Evolutionary conservation across 2,888 invertebrate genomes (phyloP).

Genomic region (Endotricha flammealis): DNA sequence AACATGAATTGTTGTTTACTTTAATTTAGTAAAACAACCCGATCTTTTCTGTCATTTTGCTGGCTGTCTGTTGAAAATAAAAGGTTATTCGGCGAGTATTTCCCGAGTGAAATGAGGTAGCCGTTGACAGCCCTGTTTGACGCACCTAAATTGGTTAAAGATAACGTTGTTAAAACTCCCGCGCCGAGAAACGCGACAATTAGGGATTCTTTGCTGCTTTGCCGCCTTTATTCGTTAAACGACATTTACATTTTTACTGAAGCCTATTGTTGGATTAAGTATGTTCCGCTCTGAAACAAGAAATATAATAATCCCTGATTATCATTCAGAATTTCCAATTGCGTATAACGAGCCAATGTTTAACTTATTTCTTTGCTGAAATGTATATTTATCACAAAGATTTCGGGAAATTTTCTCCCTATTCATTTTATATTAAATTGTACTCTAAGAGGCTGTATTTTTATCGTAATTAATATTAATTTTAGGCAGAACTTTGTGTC

Average conservation of each 20-base stretch:
- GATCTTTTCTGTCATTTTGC: no score
- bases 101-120: background rate
- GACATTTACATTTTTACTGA: constrained; percentile 10
- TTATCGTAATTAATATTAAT: no score
- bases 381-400: background rate
- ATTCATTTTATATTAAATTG: no score
- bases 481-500: no score
- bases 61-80: background rate
- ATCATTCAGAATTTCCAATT: background rate
- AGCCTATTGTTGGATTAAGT: constrained; percentile 4
- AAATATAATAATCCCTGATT: constrained; percentile 7
- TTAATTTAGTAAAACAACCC: no score
- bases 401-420: no score
- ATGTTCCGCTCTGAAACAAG: constrained; percentile 1
- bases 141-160: constrained; percentile 25
- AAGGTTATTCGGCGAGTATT: background rate
- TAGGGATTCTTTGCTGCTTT: constrained; percentile 25
- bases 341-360: background rate
- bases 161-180: constrained; percentile 32
- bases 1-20: no score
- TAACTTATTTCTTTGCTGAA: background rate
- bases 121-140: constrained; percentile 12
- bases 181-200: constrained; percentile 25
- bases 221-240: constrained; percentile 26
- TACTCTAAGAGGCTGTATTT: no score